Base-by-base conservation (phyloP, 64 coral and sea anemone species). In the Exaiptasia diaphana region DNA sequence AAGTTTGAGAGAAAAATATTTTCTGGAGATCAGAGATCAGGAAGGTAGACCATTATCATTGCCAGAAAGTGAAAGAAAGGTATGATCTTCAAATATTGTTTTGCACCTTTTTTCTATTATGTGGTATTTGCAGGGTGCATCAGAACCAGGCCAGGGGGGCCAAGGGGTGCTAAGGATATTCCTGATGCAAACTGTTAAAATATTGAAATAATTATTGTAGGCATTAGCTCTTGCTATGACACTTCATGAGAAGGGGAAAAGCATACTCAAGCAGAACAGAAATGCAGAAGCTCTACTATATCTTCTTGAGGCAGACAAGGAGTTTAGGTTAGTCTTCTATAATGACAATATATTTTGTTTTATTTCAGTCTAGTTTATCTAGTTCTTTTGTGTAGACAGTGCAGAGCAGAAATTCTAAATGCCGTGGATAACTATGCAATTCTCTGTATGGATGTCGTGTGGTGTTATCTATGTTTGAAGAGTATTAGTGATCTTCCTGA, bases 381-480 rank as follows among this genome's bases (percentile, higher is more conserved):
- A n/a, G n/a, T n/a, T n/a, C n/a, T n/a, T n/a, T n/a, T n/a, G n/a
- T 45, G 12, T 46, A 97, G 93, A 45, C 88, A 79, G 45, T 97
- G 93, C 57, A 49, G 88, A 3, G 88, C 93, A 39, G 76, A 97
- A 76, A 90, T 97, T 63, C 60, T 97, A 1, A 76, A 63, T 54
- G 93, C 82, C 45, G 93, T 97, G 18, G 93, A 97, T 78, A 97
- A 97, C 73, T 97, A 91, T 65, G 93, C 88, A 28, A 97, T 97
- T 78, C 82, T 97, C 4, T 91, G 88, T 35, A 40, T 97, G 70
- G 93, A 97, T 39, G 67, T 97, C 74, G 93, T 91, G 3, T 97
- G 93, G 93, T 97, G 93, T 42, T 97, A 87, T 75, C 80, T 97
- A 34, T 85, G 78, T 78, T 50, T 97, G 20, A 85, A 91, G 44